Evolutionary conservation across 2,113 vertebrate species (phyloP).

Genomic region (Ptychochromis oligacanthus): DNA sequence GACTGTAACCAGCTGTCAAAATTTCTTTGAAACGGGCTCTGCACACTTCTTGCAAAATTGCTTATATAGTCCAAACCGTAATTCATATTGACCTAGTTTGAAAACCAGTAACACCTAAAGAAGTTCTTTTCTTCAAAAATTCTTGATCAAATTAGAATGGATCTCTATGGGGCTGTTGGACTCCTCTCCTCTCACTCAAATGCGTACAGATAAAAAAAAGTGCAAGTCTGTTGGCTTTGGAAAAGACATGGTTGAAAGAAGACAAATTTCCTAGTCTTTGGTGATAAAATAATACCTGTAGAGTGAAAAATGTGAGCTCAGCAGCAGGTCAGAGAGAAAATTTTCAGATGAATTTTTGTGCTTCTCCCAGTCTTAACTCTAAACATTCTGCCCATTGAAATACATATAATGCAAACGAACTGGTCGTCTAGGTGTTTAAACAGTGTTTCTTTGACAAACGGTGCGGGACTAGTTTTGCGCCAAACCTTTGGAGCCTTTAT

Average conservation of each 20-base stretch:
- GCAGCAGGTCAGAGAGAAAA: background rate
- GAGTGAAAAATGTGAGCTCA: background rate
- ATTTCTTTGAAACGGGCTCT: background rate
- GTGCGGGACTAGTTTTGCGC: background rate
- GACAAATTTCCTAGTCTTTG: background rate
- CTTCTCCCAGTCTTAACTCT: background rate
- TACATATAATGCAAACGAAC: background rate
- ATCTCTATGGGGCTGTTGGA: background rate
- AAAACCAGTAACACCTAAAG: background rate
- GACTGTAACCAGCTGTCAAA: background rate
- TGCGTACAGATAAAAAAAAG: background rate
- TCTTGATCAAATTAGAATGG: background rate
- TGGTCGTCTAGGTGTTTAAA: background rate
- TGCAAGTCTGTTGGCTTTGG: background rate
- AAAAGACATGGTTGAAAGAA: background rate
- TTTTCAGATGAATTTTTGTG: background rate
- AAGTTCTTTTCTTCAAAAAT: background rate
- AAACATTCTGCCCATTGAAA: background rate
- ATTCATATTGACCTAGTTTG: background rate
- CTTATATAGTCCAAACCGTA: background rate
- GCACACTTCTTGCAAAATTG: background rate
- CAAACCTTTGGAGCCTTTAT: background rate
- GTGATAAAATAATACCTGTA: background rate
- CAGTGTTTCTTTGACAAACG: background rate
- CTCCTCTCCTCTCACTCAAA: background rate